phyloP scores from a whole-genome alignment of 1,140 invertebrate genomes.

The Thaumatotibia leucotreta region DNA sequence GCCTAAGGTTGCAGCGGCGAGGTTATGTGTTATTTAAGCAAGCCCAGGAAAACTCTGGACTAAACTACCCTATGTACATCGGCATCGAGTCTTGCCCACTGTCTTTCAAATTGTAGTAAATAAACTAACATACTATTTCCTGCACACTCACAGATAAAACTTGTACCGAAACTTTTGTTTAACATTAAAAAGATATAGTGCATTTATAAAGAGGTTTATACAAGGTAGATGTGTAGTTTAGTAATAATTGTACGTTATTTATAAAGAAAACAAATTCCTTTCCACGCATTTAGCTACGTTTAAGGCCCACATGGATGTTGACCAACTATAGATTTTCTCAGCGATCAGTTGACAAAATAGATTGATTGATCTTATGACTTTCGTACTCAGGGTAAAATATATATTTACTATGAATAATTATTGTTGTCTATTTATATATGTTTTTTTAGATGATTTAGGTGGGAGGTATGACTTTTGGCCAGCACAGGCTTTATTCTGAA shows the following conservation, averaged over 20 bases:
- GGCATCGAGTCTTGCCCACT: constrained; percentile 15
- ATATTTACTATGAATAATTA: constrained; percentile 44
- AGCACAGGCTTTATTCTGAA: constrained; percentile 41
- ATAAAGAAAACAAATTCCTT: constrained; percentile 40
- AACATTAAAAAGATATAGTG: constrained; percentile 45
- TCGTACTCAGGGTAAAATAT: constrained; percentile 65
- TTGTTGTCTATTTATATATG: constrained; percentile 57
- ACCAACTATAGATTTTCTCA: constrained; percentile 63
- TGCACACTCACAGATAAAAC: constrained; percentile 16
- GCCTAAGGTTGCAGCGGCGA: not conserved
- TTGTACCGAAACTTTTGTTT: constrained; percentile 20
- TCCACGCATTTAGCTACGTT: constrained; percentile 54
- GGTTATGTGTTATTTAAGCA: not conserved
- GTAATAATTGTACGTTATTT: constrained; percentile 61
- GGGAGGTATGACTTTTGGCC: constrained; percentile 65
- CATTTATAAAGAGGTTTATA: constrained; percentile 73
- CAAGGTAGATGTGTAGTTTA: constrained; percentile 71
- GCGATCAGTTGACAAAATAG: constrained; percentile 40
- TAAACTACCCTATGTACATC: not conserved
- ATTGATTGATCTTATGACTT: constrained; percentile 66
- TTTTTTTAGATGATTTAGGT: constrained; percentile 54
- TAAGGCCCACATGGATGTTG: constrained; percentile 45
- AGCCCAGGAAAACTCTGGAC: not conserved
- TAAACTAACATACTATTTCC: not conserved
- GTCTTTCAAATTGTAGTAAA: constrained; percentile 18